Percentiles rank a stretch among this genome's conserved stretches.
Conservation (phyloP, 2,113 vertebrate species). For the Silurus glanis region DNA sequence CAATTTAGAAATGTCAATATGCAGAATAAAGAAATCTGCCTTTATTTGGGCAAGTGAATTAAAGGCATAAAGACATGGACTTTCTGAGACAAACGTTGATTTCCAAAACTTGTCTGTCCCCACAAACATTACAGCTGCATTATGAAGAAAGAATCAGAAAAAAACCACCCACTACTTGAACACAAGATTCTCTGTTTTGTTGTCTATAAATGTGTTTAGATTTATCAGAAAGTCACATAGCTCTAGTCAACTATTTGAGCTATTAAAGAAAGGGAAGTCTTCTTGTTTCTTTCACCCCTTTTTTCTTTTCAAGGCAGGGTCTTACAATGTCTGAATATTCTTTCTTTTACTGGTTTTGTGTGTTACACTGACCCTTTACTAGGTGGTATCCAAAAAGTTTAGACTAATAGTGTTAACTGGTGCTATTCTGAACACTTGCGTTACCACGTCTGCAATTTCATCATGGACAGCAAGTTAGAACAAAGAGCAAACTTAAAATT, state of each 20-base stretch:
- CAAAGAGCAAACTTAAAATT: too few species aligned
- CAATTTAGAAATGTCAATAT: constrained; percentile 25
- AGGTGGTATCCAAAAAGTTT: too few species aligned
- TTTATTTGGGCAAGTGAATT: constrained; percentile 2
- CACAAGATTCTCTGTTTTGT: not conserved
- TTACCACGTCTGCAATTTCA: too few species aligned
- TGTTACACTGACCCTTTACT: not conserved
- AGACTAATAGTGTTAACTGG: too few species aligned
- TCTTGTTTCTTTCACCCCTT: not conserved
- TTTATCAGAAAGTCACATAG: constrained; percentile 13
- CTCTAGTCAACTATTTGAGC: not conserved
- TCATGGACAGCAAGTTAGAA: too few species aligned
- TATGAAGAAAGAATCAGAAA: constrained; percentile 1
- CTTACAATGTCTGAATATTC: not conserved
- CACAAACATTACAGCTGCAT: not conserved
- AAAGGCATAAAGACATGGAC: not conserved
- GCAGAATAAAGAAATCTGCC: constrained; percentile 19
- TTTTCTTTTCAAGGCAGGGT: not conserved
- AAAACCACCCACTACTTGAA: not conserved
- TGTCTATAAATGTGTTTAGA: constrained; percentile 2
- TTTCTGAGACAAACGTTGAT: not conserved
- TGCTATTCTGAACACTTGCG: too few species aligned
- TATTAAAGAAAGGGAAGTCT: not conserved
- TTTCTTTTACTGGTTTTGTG: not conserved
- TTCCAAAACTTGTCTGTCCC: not conserved